Conservation (phyloP, 2,797 vertebrate genomes). For the Sebastes diaconus region DNA sequence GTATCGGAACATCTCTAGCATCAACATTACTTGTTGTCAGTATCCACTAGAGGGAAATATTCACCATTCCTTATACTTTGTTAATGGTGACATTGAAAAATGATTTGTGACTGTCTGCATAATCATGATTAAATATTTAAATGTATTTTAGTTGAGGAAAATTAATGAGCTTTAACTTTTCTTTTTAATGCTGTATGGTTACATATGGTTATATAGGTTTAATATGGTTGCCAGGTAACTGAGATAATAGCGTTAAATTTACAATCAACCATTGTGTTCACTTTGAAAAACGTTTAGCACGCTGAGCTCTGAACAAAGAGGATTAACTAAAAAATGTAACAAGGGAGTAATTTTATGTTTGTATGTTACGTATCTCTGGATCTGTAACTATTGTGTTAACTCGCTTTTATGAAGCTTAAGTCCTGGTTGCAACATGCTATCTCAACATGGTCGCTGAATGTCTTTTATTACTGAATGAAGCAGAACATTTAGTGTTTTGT, state of each 20-base stretch:
- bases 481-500: neutral
- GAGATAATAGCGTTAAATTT: constrained; percentile 43
- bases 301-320: constrained; percentile 22
- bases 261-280: constrained; percentile 38
- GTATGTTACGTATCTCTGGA: constrained; percentile 44
- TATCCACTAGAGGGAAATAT: constrained; percentile 8
- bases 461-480: constrained; percentile 42
- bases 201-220: constrained; percentile 21
- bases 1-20: neutral
- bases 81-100: constrained; percentile 14
- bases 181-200: constrained; percentile 34
- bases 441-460: constrained; percentile 51
- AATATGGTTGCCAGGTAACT: constrained; percentile 52
- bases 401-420: constrained; percentile 54
- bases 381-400: constrained; percentile 51
- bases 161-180: constrained; percentile 64
- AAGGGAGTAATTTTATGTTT: constrained; percentile 35
- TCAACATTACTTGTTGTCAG: neutral
- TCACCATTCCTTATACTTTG: constrained; percentile 14
- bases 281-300: constrained; percentile 11
- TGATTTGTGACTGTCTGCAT: constrained; percentile 49
- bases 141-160: constrained; percentile 62
- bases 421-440: constrained; percentile 48
- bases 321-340: constrained; percentile 39
- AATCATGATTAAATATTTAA: constrained; percentile 52